Conservation (phyloP, 2,797 vertebrate species). For the Valencia hispanica region DNA sequence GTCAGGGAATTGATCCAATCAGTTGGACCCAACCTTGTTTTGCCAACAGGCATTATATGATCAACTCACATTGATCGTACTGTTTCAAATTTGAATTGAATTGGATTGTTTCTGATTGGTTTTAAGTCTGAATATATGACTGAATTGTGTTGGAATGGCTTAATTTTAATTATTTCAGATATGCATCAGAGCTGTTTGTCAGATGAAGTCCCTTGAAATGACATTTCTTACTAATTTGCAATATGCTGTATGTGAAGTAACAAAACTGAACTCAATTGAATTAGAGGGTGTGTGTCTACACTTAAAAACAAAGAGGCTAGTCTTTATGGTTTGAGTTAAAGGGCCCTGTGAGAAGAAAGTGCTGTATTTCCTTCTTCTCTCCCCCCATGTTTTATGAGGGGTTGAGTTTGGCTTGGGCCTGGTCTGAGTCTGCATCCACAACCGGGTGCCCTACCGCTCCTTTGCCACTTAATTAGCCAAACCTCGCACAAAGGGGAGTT, state of each 20-base stretch:
- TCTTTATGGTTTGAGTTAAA: slow-evolving; percentile 40
- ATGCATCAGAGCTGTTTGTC: neutral
- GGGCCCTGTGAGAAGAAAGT: slow-evolving; percentile 34
- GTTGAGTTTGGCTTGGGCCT: slow-evolving; percentile 53
- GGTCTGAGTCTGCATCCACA: slow-evolving; percentile 57
- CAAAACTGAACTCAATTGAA: neutral
- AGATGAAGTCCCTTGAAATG: neutral
- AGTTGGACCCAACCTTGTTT: neutral
- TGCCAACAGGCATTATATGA: neutral
- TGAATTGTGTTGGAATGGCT: neutral
- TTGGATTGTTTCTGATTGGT: too few species aligned
- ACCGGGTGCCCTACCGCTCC: slow-evolving; percentile 63
- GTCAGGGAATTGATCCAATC: neutral
- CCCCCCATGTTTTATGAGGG: slow-evolving; percentile 48
- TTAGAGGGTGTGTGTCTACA: neutral
- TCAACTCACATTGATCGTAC: neutral
- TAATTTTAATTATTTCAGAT: neutral
- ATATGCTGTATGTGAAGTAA: neutral
- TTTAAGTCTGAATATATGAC: neutral
- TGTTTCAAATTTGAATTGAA: neutral
- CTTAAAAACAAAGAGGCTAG: slow-evolving; percentile 38
- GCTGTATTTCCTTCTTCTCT: slow-evolving; percentile 14
- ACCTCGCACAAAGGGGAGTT: slow-evolving; percentile 60
- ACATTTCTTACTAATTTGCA: neutral
- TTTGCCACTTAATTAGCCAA: slow-evolving; percentile 77